A percentile compares a stretch with the other conserved stretches of the same genome.
Evolutionary conservation across 2,113 vertebrate genomes (phyloP).

Genomic region (Rattus norvegicus): GRCr8 NC_086030.1:25972501-25973000

Average conservation of each 20-base stretch:
- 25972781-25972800: not conserved
- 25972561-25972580: not conserved
- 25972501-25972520: not conserved
- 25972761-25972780: not conserved
- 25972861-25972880: not conserved
- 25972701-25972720: not conserved
- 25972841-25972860: not conserved
- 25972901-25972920: not conserved
- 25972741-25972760: not conserved
- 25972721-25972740: not conserved
- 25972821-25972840: not conserved
- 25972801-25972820: not conserved
- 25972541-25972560: not conserved
- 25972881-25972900: not conserved
- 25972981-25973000: not conserved
- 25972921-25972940: not conserved
- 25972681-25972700: fast-evolving
- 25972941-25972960: not conserved
- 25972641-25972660: not conserved
- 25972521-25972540: not conserved
- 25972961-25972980: not conserved
- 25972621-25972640: not conserved
- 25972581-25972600: not conserved
- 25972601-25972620: not conserved
- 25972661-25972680: not conserved